Percentiles rank a stretch among this genome's conserved stretches.
phyloP scores from a whole-genome alignment of 2,888 invertebrate genomes.

The Diogma glabrata region DNA sequence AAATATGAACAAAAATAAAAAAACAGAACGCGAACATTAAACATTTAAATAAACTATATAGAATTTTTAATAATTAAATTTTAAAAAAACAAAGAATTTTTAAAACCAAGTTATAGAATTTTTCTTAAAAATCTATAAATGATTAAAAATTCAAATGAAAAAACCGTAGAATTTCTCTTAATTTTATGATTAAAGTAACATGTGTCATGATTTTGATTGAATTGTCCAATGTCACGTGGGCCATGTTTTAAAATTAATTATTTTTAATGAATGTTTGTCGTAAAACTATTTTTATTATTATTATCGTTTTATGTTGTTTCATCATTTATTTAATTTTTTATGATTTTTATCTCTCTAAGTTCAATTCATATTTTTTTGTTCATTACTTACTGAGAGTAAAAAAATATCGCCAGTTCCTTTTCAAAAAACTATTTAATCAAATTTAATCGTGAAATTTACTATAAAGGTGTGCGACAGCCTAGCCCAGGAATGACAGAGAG shows the following conservation, averaged over 20 bases:
- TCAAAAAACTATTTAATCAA: constrained; percentile 1
- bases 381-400: neutral
- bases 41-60: constrained; percentile 4
- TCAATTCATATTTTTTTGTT: neutral
- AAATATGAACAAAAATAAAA: constrained; percentile 19
- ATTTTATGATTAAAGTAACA: constrained; percentile 7
- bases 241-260: constrained; percentile 17
- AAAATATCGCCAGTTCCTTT: neutral
- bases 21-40: constrained; percentile 11
- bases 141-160: too few species aligned
- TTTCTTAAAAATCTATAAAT: constrained; percentile 2
- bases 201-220: constrained; percentile 18
- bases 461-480: neutral
- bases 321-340: constrained; percentile 5
- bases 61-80: neutral
- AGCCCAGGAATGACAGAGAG: too few species aligned
- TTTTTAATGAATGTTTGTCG: constrained; percentile 18
- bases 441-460: neutral
- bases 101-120: neutral
- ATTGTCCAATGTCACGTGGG: constrained; percentile 19
- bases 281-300: constrained; percentile 12
- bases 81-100: neutral
- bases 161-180: too few species aligned
- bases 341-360: neutral
- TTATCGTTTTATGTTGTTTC: constrained; percentile 4